Conservation (phyloP, 2,113 vertebrate genomes). For the Capricornis sumatraensis region DNA sequence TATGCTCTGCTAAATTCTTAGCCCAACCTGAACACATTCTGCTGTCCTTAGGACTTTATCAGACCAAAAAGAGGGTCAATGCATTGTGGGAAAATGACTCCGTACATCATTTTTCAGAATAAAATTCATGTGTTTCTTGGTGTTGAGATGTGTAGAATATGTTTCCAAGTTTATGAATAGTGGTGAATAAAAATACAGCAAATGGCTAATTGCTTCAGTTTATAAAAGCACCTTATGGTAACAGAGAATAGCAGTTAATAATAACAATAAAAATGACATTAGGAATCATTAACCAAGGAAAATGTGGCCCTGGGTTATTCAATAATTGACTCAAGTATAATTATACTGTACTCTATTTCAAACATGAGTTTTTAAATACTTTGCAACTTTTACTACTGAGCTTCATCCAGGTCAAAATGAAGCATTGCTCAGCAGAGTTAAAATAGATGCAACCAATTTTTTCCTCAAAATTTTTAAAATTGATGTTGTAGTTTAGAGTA, state of each 20-base stretch:
- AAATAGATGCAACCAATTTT: background rate
- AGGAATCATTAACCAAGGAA: constrained; percentile 44
- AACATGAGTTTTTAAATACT: constrained; percentile 28
- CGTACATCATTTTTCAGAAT: constrained; percentile 33
- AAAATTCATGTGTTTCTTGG: constrained; percentile 51
- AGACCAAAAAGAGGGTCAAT: constrained; percentile 16
- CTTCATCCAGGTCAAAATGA: background rate
- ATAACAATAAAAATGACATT: constrained; percentile 60
- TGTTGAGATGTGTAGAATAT: constrained; percentile 50
- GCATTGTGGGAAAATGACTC: background rate
- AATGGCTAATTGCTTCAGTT: constrained; percentile 71
- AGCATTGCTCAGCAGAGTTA: background rate
- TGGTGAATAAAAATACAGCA: constrained; percentile 58
- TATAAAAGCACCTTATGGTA: constrained; percentile 52
- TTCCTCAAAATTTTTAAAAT: background rate
- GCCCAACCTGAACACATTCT: constrained; percentile 1
- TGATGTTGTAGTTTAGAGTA: background rate
- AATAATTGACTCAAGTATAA: constrained; percentile 45
- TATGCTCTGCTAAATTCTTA: constrained; percentile 33
- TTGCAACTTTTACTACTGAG: background rate
- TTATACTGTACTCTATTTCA: background rate
- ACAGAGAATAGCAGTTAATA: constrained; percentile 65
- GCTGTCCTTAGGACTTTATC: constrained; percentile 15
- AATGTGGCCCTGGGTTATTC: constrained; percentile 25
- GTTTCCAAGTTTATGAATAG: constrained; percentile 56